A percentile compares a stretch with the other conserved stretches of the same genome.
Conservation (phyloP, 2,797 vertebrate genomes). For the Ceyx erithaca region DNA sequence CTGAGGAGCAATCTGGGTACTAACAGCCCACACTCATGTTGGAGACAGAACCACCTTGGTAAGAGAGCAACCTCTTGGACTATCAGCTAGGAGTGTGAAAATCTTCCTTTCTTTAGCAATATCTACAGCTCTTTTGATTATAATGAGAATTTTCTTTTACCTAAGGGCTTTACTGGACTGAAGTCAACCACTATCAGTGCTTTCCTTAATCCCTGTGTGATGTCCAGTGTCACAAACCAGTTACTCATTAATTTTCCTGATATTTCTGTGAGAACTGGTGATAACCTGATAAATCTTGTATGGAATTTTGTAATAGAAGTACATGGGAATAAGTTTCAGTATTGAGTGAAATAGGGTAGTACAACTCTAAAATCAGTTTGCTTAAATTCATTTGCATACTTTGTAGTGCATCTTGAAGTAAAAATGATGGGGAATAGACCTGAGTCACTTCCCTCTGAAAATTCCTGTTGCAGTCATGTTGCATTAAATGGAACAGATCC, state of each 20-base stretch:
- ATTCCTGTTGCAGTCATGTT: not conserved
- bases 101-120: not conserved
- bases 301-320: not conserved
- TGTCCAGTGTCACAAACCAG: not conserved
- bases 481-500: not conserved
- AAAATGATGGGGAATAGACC: not conserved
- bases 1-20: not conserved
- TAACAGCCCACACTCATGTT: not conserved
- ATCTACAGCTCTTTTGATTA: not conserved
- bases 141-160: not conserved
- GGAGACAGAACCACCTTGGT: not conserved
- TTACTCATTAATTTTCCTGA: not conserved
- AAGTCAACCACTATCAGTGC: not conserved
- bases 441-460: not conserved
- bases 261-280: not conserved
- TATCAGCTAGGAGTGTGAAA: not conserved
- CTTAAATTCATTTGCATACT: not conserved
- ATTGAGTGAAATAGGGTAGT: not conserved
- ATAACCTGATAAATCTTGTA: not conserved
- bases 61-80: not conserved
- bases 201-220: not conserved
- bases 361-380: not conserved
- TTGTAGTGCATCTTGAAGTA: not conserved
- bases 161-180: not conserved
- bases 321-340: not conserved